phyloP scores from a whole-genome alignment of 2,797 vertebrate genomes.

The Lithobates pipiens region DNA sequence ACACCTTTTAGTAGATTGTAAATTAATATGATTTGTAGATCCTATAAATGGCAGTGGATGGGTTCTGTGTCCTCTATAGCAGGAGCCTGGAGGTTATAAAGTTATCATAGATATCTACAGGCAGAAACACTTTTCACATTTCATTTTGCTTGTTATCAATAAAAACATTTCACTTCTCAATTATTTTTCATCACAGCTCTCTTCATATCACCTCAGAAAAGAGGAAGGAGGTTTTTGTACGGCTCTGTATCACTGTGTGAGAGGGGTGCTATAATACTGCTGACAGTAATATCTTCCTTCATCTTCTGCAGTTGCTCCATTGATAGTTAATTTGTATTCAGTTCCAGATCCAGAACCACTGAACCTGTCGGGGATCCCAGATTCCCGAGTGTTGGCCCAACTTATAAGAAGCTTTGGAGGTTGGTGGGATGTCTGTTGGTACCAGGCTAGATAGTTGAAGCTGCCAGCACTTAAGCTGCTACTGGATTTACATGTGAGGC shows the following conservation, averaged over 20 bases:
- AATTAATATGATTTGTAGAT: no score
- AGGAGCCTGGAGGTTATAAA: no score
- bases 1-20: no score
- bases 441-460: slow-evolving; percentile 9
- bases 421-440: background rate
- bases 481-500: slow-evolving; percentile 34
- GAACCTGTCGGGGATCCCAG: background rate
- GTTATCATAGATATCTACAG: no score
- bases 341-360: background rate
- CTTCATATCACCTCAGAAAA: no score
- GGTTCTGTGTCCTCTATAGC: no score
- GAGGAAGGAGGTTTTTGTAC: slow-evolving; percentile 10
- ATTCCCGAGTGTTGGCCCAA: background rate
- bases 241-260: slow-evolving; percentile 14
- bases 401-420: background rate
- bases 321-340: background rate
- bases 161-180: no score
- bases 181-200: no score
- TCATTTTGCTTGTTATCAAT: no score
- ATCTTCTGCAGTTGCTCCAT: background rate
- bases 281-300: background rate
- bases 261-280: fast-evolving
- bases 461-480: no score
- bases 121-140: no score
- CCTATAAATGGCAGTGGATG: no score